Conservation (phyloP, 2,888 invertebrate genomes). For the Drosophila colorata region DNA sequence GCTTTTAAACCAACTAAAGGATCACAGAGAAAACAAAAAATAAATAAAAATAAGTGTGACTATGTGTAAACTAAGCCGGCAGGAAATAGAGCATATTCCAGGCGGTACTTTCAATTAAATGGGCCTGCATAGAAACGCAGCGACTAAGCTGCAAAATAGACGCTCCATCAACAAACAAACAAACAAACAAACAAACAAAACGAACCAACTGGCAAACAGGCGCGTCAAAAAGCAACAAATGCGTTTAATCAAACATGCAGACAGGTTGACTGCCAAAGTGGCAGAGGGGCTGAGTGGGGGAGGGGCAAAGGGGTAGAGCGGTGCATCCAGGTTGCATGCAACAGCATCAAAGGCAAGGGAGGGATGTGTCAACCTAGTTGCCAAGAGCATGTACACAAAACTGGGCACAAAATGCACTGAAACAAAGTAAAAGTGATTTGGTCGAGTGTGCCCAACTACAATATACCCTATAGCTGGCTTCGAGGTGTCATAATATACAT, state of each 20-base stretch:
- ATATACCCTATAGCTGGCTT: not conserved
- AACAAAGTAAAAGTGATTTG: slow-evolving; percentile 21
- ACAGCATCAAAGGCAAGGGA: slow-evolving; percentile 39
- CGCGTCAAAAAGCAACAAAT: slow-evolving; percentile 78
- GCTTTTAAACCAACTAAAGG: slow-evolving; percentile 22
- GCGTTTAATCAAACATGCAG: slow-evolving; percentile 79
- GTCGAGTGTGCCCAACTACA: not conserved
- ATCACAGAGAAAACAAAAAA: not conserved
- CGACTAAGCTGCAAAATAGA: slow-evolving; percentile 57
- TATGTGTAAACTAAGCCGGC: slow-evolving; percentile 45
- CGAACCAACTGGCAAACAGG: slow-evolving; percentile 39
- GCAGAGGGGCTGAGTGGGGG: no score
- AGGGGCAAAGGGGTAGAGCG: not conserved
- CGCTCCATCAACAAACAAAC: slow-evolving; percentile 36
- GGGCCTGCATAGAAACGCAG: slow-evolving; percentile 36
- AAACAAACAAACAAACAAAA: slow-evolving; percentile 24
- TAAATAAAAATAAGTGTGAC: slow-evolving; percentile 15
- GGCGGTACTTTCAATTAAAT: slow-evolving; percentile 60
- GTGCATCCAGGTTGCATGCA: slow-evolving; percentile 21
- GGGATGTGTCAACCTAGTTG: slow-evolving; percentile 57
- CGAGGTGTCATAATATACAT: no score
- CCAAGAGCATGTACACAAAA: slow-evolving; percentile 42
- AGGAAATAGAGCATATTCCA: slow-evolving; percentile 53
- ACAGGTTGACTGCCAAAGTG: not conserved
- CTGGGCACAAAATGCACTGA: slow-evolving; percentile 65